phyloP scores from a whole-genome alignment of 2,113 vertebrate species.

The Tetraodon nigroviridis region DNA sequence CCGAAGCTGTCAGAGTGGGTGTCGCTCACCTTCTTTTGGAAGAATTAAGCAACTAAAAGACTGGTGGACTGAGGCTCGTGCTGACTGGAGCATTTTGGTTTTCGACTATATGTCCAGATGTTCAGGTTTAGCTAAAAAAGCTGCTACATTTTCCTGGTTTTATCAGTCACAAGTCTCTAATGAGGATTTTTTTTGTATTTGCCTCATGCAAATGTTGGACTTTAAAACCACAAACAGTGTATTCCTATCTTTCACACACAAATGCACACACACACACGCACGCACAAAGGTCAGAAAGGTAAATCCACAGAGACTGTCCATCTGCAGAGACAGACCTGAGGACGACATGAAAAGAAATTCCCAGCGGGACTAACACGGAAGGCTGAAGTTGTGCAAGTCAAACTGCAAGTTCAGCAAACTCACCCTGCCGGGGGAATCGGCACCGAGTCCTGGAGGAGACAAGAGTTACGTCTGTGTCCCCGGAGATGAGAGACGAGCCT shows the following conservation, averaged over 20 bases:
- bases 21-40: no score
- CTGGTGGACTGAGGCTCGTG: no score
- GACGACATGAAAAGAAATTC: not conserved
- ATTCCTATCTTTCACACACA: not conserved
- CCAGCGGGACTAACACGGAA: slow-evolving; percentile 4
- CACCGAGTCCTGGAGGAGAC: slow-evolving; percentile 26
- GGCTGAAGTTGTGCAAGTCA: slow-evolving; percentile 15
- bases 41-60: no score
- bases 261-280: slow-evolving; percentile 6
- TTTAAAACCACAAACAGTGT: slow-evolving; percentile 27
- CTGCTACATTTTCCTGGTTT: no score
- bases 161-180: not conserved
- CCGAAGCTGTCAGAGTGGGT: no score
- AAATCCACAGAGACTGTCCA: slow-evolving; percentile 29
- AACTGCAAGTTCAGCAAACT: slow-evolving; percentile 40
- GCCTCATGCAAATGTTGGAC: slow-evolving; percentile 24
- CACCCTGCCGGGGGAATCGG: slow-evolving; percentile 62
- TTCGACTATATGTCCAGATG: no score
- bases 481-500: not conserved
- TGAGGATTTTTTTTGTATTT: slow-evolving; percentile 26
- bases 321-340: slow-evolving; percentile 10
- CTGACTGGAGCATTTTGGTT: no score
- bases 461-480: slow-evolving; percentile 25
- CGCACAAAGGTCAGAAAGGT: slow-evolving; percentile 13
- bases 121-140: no score